Base-by-base conservation (phyloP, 2,113 vertebrate genomes). In the Amphiprion percula region DNA sequence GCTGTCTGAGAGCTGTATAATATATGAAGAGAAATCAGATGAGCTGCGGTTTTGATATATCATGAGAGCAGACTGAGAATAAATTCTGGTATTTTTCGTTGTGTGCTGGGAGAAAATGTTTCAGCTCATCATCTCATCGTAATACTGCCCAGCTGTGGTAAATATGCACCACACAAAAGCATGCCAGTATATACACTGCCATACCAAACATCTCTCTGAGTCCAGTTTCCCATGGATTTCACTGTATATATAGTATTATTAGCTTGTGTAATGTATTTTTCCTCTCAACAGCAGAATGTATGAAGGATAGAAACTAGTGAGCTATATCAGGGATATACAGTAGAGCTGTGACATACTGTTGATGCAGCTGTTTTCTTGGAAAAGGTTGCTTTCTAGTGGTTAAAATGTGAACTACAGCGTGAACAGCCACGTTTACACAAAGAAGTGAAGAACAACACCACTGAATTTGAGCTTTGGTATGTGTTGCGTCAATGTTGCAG, bases 321-420 rank as follows among this genome's bases (percentile, higher is more conserved):
- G 87, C 64, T 80, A 83, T 61, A 87, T 88, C 87, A 90, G 89
- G 90, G 89, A 89, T 74, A 37, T 47, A 74, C 49, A 82, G 71
- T 23, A 80, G 76, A 86, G 79, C 69, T 80, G 73, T 68, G 74
- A 74, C 28, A 49, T 14, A 28, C 24, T 72, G 87, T 52, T n/a
- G 55, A 19, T 62, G 14, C 30, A 49, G 79, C 47, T 46, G 55
- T 74, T 78, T 62, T 68, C 73, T 61, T 84, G 80, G 71, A 46
- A 53, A 88, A 80, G 64, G 77, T 77, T 80, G 82, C 83, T 1
- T 10, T 65, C 89, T 86, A 76, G 77, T 88, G 92, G 86, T 46
- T 39, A 5, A 68, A 62, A 26, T 59, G 24, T 67, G 59, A 86
- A 85, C 75, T 85, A 76, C 81, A 84, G 65, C 68, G 44, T 68